Percentiles rank a stretch among this genome's conserved stretches.
Evolutionary conservation across 2,113 vertebrate genomes (phyloP).

Genomic region (Plecotus auritus): DNA sequence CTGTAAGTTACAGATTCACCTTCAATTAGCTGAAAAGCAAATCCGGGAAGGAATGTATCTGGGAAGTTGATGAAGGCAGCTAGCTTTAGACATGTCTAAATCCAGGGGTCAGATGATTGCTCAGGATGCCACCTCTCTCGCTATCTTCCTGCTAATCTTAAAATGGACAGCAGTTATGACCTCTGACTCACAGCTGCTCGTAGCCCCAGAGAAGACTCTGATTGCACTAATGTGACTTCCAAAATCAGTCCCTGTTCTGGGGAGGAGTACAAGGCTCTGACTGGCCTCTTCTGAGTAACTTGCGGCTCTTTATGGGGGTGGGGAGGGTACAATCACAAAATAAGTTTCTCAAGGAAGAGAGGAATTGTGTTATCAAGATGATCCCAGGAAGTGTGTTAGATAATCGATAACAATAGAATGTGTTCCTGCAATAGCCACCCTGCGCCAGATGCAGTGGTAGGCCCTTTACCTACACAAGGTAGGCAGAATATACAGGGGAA

Average conservation of each 20-base stretch:
- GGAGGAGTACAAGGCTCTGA: not conserved
- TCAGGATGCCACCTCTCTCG: not conserved
- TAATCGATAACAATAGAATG: not conserved
- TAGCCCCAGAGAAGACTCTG: not conserved
- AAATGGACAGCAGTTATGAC: not conserved
- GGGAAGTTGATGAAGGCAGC: not conserved
- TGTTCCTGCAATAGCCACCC: not conserved
- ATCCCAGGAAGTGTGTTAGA: not conserved
- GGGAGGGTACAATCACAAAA: not conserved
- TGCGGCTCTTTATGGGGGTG: not conserved
- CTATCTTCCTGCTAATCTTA: not conserved
- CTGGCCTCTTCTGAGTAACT: not conserved
- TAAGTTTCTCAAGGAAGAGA: not conserved
- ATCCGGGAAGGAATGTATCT: not conserved
- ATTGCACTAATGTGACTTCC: not conserved
- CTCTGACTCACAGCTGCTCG: not conserved
- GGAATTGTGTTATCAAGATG: not conserved
- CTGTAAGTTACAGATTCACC: not conserved
- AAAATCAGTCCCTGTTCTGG: not conserved
- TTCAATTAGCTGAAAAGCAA: slow-evolving; percentile 25
- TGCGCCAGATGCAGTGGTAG: not conserved
- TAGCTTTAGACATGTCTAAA: not conserved
- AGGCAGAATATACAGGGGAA: not conserved
- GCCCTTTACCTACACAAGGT: not conserved
- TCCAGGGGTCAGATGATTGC: not conserved